Conservation (phyloP, 2,113 vertebrate species). For the Ictidomys tridecemlineatus region DNA sequence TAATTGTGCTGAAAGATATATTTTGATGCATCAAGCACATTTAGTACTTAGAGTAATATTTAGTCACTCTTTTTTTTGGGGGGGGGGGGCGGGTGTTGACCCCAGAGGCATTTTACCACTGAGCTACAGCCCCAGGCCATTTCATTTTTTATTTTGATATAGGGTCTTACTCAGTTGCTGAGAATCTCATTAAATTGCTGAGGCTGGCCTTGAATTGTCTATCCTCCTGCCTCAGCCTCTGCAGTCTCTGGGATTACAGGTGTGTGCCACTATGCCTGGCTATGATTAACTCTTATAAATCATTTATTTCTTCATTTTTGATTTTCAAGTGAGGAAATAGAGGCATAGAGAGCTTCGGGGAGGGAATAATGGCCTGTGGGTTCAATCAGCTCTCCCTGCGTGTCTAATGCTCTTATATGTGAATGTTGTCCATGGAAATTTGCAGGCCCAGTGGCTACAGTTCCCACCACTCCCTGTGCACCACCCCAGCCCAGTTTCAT, state of each 20-base stretch:
- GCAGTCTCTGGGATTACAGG: no score
- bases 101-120: no score
- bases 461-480: background rate
- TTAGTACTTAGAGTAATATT: background rate
- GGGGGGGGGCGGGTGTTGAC: rapidly evolving
- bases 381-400: background rate
- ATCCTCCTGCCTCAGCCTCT: no score
- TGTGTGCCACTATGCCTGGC: no score
- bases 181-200: no score
- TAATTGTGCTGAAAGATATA: background rate
- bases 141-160: no score
- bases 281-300: background rate
- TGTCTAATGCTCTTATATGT: background rate
- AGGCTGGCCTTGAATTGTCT: no score
- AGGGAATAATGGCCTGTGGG: background rate
- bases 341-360: background rate
- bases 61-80: background rate
- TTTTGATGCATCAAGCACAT: rapidly evolving
- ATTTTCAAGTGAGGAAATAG: background rate
- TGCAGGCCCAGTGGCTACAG: background rate
- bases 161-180: no score
- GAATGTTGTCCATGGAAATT: background rate
- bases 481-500: background rate
- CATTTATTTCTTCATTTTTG: background rate
- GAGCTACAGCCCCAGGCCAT: no score